These are phyloP conservation scores for Zoroaster sp. DNA, from an alignment of 53 echinoderm and acorn worm species.

Conservation along the genomic window DNA sequence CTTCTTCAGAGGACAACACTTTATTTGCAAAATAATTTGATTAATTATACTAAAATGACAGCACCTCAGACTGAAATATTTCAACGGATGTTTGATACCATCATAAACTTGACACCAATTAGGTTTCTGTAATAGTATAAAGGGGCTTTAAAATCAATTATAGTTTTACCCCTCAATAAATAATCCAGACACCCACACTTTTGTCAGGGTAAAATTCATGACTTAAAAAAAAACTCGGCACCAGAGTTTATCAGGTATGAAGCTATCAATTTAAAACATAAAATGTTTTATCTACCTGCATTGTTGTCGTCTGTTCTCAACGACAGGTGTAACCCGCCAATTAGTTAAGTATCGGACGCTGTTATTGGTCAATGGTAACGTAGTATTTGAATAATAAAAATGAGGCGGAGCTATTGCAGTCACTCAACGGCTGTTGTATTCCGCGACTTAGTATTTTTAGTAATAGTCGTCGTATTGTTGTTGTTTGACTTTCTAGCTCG, in stretches of 20 bases:
- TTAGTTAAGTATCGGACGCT: conserved; percentile 9
- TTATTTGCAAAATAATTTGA: too few species aligned
- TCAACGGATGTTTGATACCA: too few species aligned
- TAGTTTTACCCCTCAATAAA: too few species aligned
- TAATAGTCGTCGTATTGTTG: conserved; percentile 15
- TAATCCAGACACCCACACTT: too few species aligned
- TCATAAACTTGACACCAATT: too few species aligned
- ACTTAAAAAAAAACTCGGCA: too few species aligned
- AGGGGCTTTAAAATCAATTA: too few species aligned
- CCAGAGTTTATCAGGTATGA: neutral
- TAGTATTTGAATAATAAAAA: conserved; percentile 15
- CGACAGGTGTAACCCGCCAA: conserved; percentile 43
- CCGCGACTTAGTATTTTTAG: neutral
- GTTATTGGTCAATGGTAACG: conserved; percentile 6
- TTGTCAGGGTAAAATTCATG: too few species aligned
- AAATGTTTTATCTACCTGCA: neutral
- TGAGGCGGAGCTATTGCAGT: neutral
- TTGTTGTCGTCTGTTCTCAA: neutral
- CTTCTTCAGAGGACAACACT: too few species aligned
- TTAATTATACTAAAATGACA: too few species aligned
- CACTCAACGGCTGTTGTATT: conserved; percentile 44
- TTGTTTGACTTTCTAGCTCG: conserved; percentile 46
- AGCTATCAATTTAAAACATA: neutral
- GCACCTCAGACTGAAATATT: too few species aligned
- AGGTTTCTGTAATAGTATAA: too few species aligned